phyloP scores from a whole-genome alignment of 2,888 invertebrate species.

The Drosophila vallismaia region DNA sequence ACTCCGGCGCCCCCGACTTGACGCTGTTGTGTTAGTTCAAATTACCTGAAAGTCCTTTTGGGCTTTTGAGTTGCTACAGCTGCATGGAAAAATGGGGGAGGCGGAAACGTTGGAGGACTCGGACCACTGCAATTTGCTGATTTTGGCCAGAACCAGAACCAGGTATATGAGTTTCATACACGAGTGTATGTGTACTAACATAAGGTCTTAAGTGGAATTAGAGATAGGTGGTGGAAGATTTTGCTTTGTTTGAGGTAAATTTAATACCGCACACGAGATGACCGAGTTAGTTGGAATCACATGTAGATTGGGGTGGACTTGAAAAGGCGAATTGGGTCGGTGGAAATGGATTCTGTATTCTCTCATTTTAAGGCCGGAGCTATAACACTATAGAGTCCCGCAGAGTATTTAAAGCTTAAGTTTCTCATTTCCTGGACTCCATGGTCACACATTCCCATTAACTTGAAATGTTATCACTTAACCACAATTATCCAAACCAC shows the following conservation, averaged over 20 bases:
- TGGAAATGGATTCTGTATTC: too few species aligned
- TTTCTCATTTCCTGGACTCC: not conserved
- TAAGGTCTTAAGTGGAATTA: constrained; percentile 31
- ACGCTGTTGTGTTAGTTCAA: constrained; percentile 60
- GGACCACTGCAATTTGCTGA: constrained; percentile 44
- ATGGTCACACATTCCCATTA: not conserved
- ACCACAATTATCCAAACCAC: constrained; percentile 41
- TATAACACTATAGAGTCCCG: too few species aligned
- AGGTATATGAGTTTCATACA: constrained; percentile 32
- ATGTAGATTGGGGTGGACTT: too few species aligned
- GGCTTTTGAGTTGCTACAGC: constrained; percentile 49
- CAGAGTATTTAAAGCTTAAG: not conserved
- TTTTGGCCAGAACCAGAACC: constrained; percentile 20
- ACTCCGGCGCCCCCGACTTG: not conserved
- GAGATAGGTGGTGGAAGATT: constrained; percentile 22
- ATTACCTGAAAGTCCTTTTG: constrained; percentile 65
- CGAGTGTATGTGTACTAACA: constrained; percentile 2
- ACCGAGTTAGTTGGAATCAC: not conserved
- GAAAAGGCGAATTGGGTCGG: too few species aligned
- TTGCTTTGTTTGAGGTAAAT: constrained; percentile 12
- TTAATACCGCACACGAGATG: not conserved
- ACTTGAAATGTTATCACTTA: constrained; percentile 8
- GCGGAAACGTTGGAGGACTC: not conserved
- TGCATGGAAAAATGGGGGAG: constrained; percentile 10
- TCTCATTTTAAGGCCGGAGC: too few species aligned